Base-by-base conservation (phyloP, 2,797 vertebrate species). In the Linurgus olivaceus region DNA sequence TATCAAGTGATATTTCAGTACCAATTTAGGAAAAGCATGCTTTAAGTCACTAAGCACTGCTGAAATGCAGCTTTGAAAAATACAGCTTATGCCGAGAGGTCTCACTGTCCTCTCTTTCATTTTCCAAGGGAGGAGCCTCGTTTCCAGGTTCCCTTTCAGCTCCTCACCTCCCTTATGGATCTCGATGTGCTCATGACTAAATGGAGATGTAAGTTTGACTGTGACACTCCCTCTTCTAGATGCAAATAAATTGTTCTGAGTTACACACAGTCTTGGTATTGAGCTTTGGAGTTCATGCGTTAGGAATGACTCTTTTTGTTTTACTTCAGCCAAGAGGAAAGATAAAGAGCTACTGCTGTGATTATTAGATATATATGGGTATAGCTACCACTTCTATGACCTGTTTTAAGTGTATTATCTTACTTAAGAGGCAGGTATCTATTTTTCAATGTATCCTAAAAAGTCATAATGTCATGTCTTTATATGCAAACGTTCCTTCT, bases 71-170 rank as follows among this genome's bases (percentile, higher is more conserved):
- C 20, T 75, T 92, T 7, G 25, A 65, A 48, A 93, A 90, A 55
- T 26, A 20, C 6, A 77, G 29, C 4, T 2, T 18, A 37, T 57
- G 3, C 0, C 35, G 51, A 48, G 48, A 80, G 17, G 37, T 87
- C 42, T 73, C 26, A 61, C 13, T 58, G 26, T 55, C 38, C n/a
- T 57, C 14, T n/a, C 42, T 65, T 73, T 47, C n/a, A 6, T 79
- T 85, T 79, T 61, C 44, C 58, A 86, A 99, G 99, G 95, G 99
- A 99, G 67, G 99, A 99, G 92, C 99, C 99, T 26, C 98, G 99
- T 62, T 99, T 99, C 97, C 99, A 99, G 97, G 98, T 99, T 73
- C 99, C 99, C 7, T 99, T 99, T 97, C 99, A 99, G 97, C 97
- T 99, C 91, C 98, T 99, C 79, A 99, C 98, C 17, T 99, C 97